Evolutionary conservation across 2,888 invertebrate species (phyloP).

Genomic region (Laothoe populi): DNA sequence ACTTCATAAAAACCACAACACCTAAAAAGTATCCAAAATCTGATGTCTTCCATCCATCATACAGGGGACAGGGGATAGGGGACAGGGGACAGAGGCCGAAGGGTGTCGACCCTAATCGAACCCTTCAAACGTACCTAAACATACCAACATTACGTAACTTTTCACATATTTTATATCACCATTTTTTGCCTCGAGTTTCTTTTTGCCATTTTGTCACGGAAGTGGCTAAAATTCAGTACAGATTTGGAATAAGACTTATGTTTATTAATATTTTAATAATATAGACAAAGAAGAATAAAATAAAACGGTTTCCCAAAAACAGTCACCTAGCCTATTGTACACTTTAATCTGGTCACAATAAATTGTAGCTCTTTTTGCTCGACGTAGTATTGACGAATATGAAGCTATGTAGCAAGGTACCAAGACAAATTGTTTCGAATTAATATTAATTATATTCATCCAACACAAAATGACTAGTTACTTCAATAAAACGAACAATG

Average conservation of each 20-base stretch:
- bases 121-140: slow-evolving; percentile 56
- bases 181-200: slow-evolving; percentile 11
- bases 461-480: too few species aligned
- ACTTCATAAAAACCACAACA: slow-evolving; percentile 57
- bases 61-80: slow-evolving; percentile 72
- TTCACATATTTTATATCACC: slow-evolving; percentile 17
- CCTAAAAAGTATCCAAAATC: slow-evolving; percentile 75
- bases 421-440: too few species aligned
- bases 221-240: not conserved
- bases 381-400: too few species aligned
- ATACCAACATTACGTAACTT: slow-evolving; percentile 35
- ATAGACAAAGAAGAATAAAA: too few species aligned
- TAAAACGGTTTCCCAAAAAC: too few species aligned
- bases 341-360: too few species aligned
- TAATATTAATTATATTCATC: too few species aligned
- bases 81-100: slow-evolving; percentile 71
- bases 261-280: too few species aligned
- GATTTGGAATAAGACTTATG: not conserved
- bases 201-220: not conserved
- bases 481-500: too few species aligned
- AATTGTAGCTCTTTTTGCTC: too few species aligned
- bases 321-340: too few species aligned
- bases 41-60: slow-evolving; percentile 78
- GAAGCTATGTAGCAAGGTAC: too few species aligned
- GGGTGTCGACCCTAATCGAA: slow-evolving; percentile 82